Evolutionary conservation across 2,113 vertebrate species (phyloP), one percentile per base, ranked within the genome.

Genomic region (Glaucomys volans): DNA sequence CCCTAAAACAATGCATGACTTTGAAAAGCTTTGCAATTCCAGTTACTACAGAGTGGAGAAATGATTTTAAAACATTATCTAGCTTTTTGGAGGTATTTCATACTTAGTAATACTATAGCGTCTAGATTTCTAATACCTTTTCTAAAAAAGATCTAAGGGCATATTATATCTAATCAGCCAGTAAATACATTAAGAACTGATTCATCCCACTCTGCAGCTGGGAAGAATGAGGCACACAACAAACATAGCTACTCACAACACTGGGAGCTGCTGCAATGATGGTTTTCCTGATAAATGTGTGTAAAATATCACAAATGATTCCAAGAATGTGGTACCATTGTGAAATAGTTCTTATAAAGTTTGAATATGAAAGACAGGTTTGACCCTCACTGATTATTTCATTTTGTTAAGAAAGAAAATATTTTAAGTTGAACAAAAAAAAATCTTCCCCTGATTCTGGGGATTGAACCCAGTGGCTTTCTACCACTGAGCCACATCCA

Each of bases 331-430:
- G 87, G 87, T 92, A 22, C 28, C 74, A 96, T 22, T 95, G 37
- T 88, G n/a, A 71, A 93, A 96, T 67, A 80, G 80, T 83, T 96
- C 40, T 95, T 83, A 89, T 4, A 81, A 74, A 72, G 26, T 54
- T 81, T 75, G 87, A 91, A 77, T 50, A 66, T 42, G 76, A 90
- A 96, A 47, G 37, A 52, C 16, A 95, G 67, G 47, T 81, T 87
- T 96, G 66, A 66, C 32, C 30, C 67, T 85, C 35, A 77, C 17
- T 59, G 52, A 54, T 75, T 83, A 93, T 75, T 87, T 80, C 50
- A 90, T 42, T 81, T 76, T 90, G 16, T 86, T 88, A 76, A 79
- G 85, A 74, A 91, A 90, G 80, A 52, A 24, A 7, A 57, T 54
- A 44, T 28, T 92, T 26, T 64, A 66, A 66, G 64, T 32, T 66